Percentiles rank a stretch among this genome's conserved stretches.
Evolutionary conservation across 2,888 invertebrate genomes (phyloP).

Genomic region (Monoplex corrugatus): DNA sequence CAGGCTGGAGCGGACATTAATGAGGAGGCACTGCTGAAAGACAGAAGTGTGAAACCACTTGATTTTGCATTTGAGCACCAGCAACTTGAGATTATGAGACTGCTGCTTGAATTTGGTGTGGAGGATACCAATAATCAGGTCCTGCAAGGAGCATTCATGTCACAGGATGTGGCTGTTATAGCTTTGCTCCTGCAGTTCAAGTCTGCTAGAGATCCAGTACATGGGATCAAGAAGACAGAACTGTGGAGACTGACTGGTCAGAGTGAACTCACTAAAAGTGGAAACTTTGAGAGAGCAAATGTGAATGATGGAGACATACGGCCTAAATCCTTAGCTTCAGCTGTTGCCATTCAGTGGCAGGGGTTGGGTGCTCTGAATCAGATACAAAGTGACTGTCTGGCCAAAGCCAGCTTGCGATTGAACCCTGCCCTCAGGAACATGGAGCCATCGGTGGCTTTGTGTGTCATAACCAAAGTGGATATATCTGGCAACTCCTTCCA

Average conservation of each 20-base stretch:
- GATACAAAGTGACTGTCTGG: slow-evolving; percentile 90
- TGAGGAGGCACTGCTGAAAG: slow-evolving; percentile 84
- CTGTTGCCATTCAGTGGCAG: slow-evolving; percentile 95
- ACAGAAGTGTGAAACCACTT: slow-evolving; percentile 79
- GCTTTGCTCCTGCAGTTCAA: slow-evolving; percentile 92
- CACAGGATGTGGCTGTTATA: slow-evolving; percentile 85
- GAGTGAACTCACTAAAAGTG: not conserved
- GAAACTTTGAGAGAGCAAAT: slow-evolving; percentile 81
- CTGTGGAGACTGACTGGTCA: slow-evolving; percentile 83
- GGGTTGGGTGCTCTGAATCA: slow-evolving; percentile 86
- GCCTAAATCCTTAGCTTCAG: slow-evolving; percentile 75
- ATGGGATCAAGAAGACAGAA: slow-evolving; percentile 93
- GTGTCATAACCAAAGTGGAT: slow-evolving; percentile 95
- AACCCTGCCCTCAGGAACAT: slow-evolving; percentile 88
- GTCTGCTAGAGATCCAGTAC: slow-evolving; percentile 91
- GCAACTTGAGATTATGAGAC: slow-evolving; percentile 88
- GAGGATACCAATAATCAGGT: slow-evolving; percentile 92
- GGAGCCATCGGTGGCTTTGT: slow-evolving; percentile 87
- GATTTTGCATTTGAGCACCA: slow-evolving; percentile 88
- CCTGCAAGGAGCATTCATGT: slow-evolving; percentile 86
- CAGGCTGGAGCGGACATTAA: slow-evolving; percentile 92
- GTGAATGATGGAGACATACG: slow-evolving; percentile 62
- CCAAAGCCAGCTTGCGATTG: slow-evolving; percentile 90
- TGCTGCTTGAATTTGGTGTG: slow-evolving; percentile 91
- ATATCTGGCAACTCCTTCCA: slow-evolving; percentile 93